Evolutionary conservation across 2,888 invertebrate species (phyloP).

Genomic region (Odiellus spinosus): DNA sequence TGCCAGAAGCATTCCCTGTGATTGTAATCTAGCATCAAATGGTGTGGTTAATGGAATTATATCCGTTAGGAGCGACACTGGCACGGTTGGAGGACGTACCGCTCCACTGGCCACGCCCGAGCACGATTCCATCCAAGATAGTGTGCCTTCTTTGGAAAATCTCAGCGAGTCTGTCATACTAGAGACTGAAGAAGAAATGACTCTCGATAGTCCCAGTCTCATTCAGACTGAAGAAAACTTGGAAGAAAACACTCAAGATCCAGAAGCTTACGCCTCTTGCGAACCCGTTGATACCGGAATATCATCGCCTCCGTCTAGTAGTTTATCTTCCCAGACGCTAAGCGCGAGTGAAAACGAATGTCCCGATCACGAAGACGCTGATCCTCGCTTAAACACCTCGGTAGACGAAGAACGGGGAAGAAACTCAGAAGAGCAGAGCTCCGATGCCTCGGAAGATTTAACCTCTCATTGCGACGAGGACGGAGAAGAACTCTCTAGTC

Average conservation of each 20-base stretch:
- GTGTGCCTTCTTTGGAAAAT: conserved; percentile 38
- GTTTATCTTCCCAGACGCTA: conserved; percentile 15
- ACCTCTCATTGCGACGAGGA: too few species aligned
- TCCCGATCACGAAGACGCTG: conserved; percentile 9
- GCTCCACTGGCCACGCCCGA: conserved; percentile 46
- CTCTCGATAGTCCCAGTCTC: not conserved
- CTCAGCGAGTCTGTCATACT: conserved; percentile 25
- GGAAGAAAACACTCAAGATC: too few species aligned
- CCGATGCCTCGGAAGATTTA: too few species aligned
- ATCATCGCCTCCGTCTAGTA: conserved; percentile 12
- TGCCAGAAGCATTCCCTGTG: not conserved
- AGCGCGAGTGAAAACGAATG: conserved; percentile 16
- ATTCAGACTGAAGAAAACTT: not conserved
- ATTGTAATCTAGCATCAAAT: not conserved
- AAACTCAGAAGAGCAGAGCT: too few species aligned
- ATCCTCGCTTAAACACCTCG: not conserved
- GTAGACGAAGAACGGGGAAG: too few species aligned
- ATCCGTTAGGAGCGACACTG: conserved; percentile 2
- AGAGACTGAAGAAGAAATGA: conserved; percentile 9
- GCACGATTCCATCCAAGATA: conserved; percentile 43
- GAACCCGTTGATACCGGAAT: conserved; percentile 3
- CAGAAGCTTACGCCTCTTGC: conserved; percentile 8
- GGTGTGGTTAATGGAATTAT: conserved; percentile 2
- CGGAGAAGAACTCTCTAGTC: too few species aligned
- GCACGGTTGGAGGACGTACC: conserved; percentile 6